A percentile compares a stretch with the other conserved stretches of the same genome.
Evolutionary conservation across 1,140 invertebrate species (phyloP).

Genomic region (Pseudomyrmex sp.): DNA sequence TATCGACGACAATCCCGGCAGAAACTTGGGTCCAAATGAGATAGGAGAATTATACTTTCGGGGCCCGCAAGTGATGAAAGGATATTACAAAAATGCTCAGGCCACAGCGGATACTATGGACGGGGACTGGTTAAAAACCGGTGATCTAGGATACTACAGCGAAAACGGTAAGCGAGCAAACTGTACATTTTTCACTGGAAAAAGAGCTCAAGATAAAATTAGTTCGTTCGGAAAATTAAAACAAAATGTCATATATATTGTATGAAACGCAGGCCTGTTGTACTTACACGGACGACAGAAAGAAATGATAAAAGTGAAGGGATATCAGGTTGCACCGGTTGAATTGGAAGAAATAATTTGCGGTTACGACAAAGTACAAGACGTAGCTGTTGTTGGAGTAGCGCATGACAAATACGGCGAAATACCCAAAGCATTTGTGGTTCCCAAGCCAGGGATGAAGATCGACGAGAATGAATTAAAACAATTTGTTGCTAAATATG

Average conservation of each 20-base stretch:
- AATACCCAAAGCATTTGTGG: slow-evolving; percentile 90
- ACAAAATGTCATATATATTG: slow-evolving; percentile 82
- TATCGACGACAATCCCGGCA: slow-evolving; percentile 73
- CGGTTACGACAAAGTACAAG: slow-evolving; percentile 86
- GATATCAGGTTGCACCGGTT: slow-evolving; percentile 82
- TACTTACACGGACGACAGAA: slow-evolving; percentile 86
- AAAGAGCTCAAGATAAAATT: not conserved
- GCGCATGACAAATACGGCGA: slow-evolving; percentile 90
- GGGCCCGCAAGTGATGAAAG: slow-evolving; percentile 82
- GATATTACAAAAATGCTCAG: slow-evolving; percentile 86
- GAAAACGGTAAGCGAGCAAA: slow-evolving; percentile 63
- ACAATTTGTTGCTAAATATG: slow-evolving; percentile 85
- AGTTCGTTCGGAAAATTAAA: slow-evolving; percentile 80
- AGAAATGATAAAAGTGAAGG: slow-evolving; percentile 88
- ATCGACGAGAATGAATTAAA: slow-evolving; percentile 85
- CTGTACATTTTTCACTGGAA: not conserved
- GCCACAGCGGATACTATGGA: slow-evolving; percentile 85
- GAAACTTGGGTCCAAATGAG: slow-evolving; percentile 68
- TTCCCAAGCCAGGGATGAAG: slow-evolving; percentile 82
- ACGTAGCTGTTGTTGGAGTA: slow-evolving; percentile 93
- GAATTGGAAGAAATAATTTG: slow-evolving; percentile 77
- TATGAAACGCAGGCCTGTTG: slow-evolving; percentile 78
- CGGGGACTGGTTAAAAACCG: slow-evolving; percentile 92
- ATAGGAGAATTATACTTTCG: slow-evolving; percentile 73
- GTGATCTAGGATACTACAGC: slow-evolving; percentile 89